Base-by-base conservation (phyloP, 2,113 vertebrate genomes). In the mouse (Mus musculus) region DNA sequence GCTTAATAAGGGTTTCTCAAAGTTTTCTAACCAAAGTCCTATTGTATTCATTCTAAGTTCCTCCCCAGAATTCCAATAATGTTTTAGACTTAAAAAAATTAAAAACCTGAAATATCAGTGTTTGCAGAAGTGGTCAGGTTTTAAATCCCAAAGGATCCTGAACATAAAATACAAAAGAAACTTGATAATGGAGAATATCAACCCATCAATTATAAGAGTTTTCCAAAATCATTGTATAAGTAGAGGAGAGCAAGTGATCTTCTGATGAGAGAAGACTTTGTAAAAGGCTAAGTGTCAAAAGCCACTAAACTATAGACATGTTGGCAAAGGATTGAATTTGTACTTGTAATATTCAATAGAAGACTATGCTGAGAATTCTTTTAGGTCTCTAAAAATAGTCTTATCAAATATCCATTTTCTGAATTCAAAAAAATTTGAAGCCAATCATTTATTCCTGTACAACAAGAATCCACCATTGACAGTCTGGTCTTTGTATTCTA, bases 161-260 rank as follows among this genome's bases (percentile, higher is more conserved):
- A 97, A 59, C 46, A 59, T 8, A 22, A 90, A 65, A 33, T 22
- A 80, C 63, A 92, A 95, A 92, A 7, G 30, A 49, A 94, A 88
- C 5, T n/a, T 88, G n/a, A 78, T 65, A 67, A 86, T 24, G 92
- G 28, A 49, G 49, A 49, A 49, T 49, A 49, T 49, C 49, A 49
- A 49, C 5, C 61, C 3, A 80, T 72, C 19, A 90, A 72, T 90
- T 54, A 81, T 56, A 5, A 71, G 9, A 42, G 69, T 84, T 89
- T 5, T 89, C 33, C 46, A 84, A 54, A 49, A 91, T n/a, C 28
- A 82, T 91, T 88, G 30, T 88, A 20, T 75, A 89, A 39, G 11
- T 82, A 22, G 28, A 71, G 85, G 42, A 88, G 26, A 71, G 26
- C 69, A 49, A 54, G 95, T 90, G 13, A 76, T 88, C 90, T 8